Conservation (phyloP, 2,797 vertebrate species). For the Miichthys miiuy region DNA sequence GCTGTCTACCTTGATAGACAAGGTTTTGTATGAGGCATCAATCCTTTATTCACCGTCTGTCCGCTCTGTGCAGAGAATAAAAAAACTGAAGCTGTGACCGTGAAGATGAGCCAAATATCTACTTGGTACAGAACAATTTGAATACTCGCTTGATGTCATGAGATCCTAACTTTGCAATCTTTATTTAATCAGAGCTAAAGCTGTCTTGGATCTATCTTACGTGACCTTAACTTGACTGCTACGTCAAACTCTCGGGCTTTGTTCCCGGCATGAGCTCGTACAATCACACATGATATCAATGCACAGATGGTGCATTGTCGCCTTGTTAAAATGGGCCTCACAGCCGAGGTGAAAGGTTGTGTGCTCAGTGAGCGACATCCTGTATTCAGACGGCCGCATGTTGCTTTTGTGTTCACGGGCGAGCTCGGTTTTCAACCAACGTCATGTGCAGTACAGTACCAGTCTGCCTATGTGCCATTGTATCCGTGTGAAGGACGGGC, state of each 20-base stretch:
- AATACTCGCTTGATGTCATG: no score
- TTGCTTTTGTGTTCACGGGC: conserved; percentile 36
- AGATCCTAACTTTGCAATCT: no score
- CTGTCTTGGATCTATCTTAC: not conserved
- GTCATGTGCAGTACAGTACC: not conserved
- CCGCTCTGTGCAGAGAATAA: not conserved
- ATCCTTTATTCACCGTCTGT: not conserved
- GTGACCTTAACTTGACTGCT: not conserved
- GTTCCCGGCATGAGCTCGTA: not conserved
- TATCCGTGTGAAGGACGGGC: conserved; percentile 44
- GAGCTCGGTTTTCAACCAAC: conserved; percentile 8
- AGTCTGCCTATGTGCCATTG: conserved; percentile 36
- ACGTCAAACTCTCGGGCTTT: not conserved
- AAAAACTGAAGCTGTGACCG: not conserved
- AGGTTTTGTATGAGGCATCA: not conserved
- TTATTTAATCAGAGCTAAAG: no score
- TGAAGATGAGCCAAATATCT: not conserved
- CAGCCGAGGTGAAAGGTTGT: conserved; percentile 14
- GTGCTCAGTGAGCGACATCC: conserved; percentile 13
- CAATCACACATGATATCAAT: conserved; percentile 34
- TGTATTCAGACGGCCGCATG: conserved; percentile 25
- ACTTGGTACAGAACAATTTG: not conserved
- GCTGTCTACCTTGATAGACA: not conserved
- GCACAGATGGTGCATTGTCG: conserved; percentile 60
- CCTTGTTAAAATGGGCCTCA: conserved; percentile 33